A percentile compares a stretch with the other conserved stretches of the same genome.
phyloP scores from a whole-genome alignment of 2,888 invertebrate species.

The Caenorhabditis zanzibari region DNA sequence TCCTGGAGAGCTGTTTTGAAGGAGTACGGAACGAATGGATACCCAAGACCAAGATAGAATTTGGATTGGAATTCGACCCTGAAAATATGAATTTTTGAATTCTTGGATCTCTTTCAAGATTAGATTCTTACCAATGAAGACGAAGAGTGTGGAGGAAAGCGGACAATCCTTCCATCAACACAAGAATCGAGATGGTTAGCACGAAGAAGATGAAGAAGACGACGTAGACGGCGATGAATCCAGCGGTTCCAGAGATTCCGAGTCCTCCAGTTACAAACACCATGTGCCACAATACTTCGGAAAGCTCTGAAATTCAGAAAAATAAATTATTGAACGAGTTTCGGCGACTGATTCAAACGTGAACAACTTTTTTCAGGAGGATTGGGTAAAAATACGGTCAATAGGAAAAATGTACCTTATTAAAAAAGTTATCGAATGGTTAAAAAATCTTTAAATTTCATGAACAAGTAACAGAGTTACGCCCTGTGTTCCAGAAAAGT shows the following conservation, averaged over 20 bases:
- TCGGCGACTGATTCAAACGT: no score
- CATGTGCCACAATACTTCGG: constrained; percentile 83
- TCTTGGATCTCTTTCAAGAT: neutral
- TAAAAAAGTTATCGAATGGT: no score
- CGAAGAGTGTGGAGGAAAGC: constrained; percentile 90
- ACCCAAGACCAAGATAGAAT: constrained; percentile 94
- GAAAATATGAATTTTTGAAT: constrained; percentile 63
- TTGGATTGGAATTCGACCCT: constrained; percentile 99
- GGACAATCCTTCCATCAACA: constrained; percentile 99
- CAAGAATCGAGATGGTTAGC: constrained; percentile 94
- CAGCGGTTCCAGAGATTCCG: constrained; percentile 61
- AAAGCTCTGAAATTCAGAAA: constrained; percentile 75
- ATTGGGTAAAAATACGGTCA: no score
- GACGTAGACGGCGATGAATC: constrained; percentile 70
- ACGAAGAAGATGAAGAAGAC: constrained; percentile 94
- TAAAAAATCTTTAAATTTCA: no score
- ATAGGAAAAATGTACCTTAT: no score
- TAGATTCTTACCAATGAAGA: constrained; percentile 78
- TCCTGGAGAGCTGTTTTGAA: constrained; percentile 87
- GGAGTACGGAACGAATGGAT: constrained; percentile 94
- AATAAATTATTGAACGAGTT: no score
- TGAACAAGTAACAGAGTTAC: no score
- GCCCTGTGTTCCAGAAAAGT: no score
- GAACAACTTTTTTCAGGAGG: no score
- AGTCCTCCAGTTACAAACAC: constrained; percentile 77